Percentiles rank a stretch among this genome's conserved stretches.
Evolutionary conservation across 2,888 invertebrate species (phyloP).

Genomic region (Sinhomidia bicolor): DNA sequence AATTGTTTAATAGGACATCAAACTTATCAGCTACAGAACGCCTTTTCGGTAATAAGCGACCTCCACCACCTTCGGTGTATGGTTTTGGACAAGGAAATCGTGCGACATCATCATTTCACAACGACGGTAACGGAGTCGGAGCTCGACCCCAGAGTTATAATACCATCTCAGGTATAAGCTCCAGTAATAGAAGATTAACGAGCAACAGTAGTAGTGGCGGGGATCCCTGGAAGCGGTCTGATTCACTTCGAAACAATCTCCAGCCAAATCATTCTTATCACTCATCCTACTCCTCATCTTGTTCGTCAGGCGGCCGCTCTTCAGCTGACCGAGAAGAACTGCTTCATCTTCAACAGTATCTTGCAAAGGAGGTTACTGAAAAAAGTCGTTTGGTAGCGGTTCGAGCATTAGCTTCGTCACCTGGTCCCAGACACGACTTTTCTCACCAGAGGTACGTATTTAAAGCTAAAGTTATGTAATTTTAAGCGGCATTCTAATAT

Average conservation of each 20-base stretch:
- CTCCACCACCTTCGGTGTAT: conserved; percentile 62
- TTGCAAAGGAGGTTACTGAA: conserved; percentile 79
- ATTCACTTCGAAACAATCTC: conserved; percentile 51
- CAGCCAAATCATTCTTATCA: conserved; percentile 77
- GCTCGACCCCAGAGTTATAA: conserved; percentile 51
- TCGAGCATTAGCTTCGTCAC: conserved; percentile 76
- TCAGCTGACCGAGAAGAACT: conserved; percentile 79
- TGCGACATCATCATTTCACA: neutral
- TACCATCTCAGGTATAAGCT: conserved; percentile 20
- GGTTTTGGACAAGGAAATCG: conserved; percentile 62
- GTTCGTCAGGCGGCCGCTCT: conserved; percentile 74
- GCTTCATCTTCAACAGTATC: conserved; percentile 79
- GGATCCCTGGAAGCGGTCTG: conserved; percentile 63
- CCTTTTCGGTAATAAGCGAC: conserved; percentile 67
- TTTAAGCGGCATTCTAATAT: no score
- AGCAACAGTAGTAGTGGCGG: neutral
- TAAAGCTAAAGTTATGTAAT: neutral
- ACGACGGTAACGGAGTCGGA: neutral
- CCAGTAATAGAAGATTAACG: conserved; percentile 1
- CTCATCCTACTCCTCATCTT: conserved; percentile 77
- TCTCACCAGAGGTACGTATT: conserved; percentile 65
- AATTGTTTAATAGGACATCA: conserved; percentile 37
- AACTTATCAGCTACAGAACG: conserved; percentile 70
- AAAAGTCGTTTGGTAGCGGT: conserved; percentile 79
- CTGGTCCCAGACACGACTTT: conserved; percentile 70